Base-by-base conservation (phyloP, 1,140 invertebrate species). In the Ceratoteleas bidentatus region DNA sequence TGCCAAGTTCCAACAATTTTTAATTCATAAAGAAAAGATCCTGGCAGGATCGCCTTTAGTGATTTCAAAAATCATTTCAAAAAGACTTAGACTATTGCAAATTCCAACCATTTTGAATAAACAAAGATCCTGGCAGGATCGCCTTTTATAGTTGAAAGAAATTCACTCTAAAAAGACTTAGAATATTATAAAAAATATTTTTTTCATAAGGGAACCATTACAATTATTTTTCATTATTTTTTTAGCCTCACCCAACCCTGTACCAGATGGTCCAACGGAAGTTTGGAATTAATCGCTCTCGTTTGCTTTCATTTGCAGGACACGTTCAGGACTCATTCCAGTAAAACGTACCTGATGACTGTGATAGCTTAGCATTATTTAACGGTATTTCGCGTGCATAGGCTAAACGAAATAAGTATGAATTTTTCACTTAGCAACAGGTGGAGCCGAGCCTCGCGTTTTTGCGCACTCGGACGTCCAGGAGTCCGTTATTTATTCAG, bases 281-380 rank as follows among this genome's bases (percentile, higher is more conserved):
- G 11, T n/a, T 49, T 14, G 49, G 10, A 32, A 83, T 72, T 50
- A 64, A 75, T 81, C 36, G 0, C 11, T 66, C 9, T 49, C 36
- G 57, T 75, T 85, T 73, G 85, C 87, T 90, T 87, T 88, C 77
- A 80, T 83, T 91, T 91, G 86, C 90, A 91, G 90, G 86, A 81
- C 69, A 76, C 66, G 68, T 66, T 79, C 24, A 24, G 85, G 84
- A 85, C 84, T 84, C 79, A 80, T 83, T 77, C 70, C 80, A 84
- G 78, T 70, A 82, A 85, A 77, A 43, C 43, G 89, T 91, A 91
- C 90, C 89, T 90, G 89, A 91, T 84, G 86, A 88, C 89, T 91
- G 90, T 91, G 90, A 91, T 90, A 90, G 76, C 36, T 79, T 76
- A 61, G 66, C 56, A 69, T 86, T 83, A 69, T 36, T 64, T 68